A percentile compares a stretch with the other conserved stretches of the same genome.
Conservation (phyloP, 2,113 vertebrate genomes). For the Nycticryphes semicollaris region DNA sequence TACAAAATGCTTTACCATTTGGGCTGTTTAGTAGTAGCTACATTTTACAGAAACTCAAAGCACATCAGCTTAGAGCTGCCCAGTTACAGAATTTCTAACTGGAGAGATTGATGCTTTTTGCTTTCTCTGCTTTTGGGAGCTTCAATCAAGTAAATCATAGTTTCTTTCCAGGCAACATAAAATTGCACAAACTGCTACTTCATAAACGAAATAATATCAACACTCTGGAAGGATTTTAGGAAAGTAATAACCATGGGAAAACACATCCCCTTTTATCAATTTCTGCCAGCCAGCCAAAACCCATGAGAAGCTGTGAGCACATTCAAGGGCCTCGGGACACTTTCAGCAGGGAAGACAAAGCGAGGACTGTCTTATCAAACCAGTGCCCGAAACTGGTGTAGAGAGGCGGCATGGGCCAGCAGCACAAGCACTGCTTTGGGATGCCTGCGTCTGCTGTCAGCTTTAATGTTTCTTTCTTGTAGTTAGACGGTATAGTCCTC, state of each 20-base stretch:
- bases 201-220: constrained; percentile 12
- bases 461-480: background rate
- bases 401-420: background rate
- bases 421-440: background rate
- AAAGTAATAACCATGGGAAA: background rate
- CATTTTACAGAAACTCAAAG: constrained; percentile 17
- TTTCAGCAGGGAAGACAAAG: background rate
- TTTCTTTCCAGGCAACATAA: constrained; percentile 13
- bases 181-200: constrained; percentile 12
- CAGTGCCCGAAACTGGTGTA: background rate
- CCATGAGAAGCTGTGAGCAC: background rate
- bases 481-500: fast-evolving
- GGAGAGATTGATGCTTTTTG: constrained; percentile 12
- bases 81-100: background rate
- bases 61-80: background rate
- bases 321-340: fast-evolving
- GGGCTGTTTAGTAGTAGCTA: background rate
- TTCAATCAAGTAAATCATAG: background rate
- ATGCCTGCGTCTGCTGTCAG: fast-evolving
- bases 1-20: constrained; percentile 10
- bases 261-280: background rate
- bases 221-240: background rate
- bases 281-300: background rate
- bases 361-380: background rate
- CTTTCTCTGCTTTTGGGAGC: background rate